phyloP scores from a whole-genome alignment of 1,140 invertebrate species.

The Drosophila athabasca region DNA sequence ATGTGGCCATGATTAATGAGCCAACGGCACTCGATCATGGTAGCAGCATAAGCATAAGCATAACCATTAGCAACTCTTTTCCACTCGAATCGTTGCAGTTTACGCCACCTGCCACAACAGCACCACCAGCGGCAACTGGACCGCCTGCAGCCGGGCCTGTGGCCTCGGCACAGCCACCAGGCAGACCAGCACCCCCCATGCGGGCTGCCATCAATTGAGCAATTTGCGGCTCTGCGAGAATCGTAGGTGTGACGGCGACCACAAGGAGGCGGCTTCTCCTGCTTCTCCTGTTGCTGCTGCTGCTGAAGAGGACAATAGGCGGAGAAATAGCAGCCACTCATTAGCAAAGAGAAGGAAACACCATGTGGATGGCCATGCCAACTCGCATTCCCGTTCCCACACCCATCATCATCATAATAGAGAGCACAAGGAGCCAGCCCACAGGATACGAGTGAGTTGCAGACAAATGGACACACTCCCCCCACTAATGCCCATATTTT shows the following conservation, averaged over 20 bases:
- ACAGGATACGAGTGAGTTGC: slow-evolving; percentile 80
- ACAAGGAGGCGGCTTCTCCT: not conserved
- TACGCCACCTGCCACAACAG: slow-evolving; percentile 84
- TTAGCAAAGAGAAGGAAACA: slow-evolving; percentile 41
- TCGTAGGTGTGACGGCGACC: slow-evolving; percentile 71
- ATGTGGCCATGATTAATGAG: slow-evolving; percentile 21
- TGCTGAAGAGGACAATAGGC: slow-evolving; percentile 60
- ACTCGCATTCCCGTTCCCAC: slow-evolving; percentile 10
- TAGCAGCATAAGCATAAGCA: slow-evolving; percentile 17
- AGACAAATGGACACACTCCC: not conserved
- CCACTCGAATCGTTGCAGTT: slow-evolving; percentile 64
- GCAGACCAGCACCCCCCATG: slow-evolving; percentile 86
- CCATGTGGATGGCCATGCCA: slow-evolving; percentile 22
- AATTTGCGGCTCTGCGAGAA: slow-evolving; percentile 87
- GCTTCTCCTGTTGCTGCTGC: too few relatives aligned
- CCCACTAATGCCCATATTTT: not conserved
- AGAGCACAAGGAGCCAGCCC: slow-evolving; percentile 54
- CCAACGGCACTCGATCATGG: slow-evolving; percentile 17
- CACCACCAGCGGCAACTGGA: slow-evolving; percentile 86
- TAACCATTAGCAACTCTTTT: slow-evolving; percentile 41
- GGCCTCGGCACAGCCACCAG: slow-evolving; percentile 87
- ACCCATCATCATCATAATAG: slow-evolving; percentile 44
- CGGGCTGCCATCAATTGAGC: slow-evolving; percentile 85
- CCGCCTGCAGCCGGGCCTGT: slow-evolving; percentile 86
- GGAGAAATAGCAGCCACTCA: slow-evolving; percentile 29